phyloP scores from a whole-genome alignment of 2,888 invertebrate genomes.

The Muschampia plurimacula region DNA sequence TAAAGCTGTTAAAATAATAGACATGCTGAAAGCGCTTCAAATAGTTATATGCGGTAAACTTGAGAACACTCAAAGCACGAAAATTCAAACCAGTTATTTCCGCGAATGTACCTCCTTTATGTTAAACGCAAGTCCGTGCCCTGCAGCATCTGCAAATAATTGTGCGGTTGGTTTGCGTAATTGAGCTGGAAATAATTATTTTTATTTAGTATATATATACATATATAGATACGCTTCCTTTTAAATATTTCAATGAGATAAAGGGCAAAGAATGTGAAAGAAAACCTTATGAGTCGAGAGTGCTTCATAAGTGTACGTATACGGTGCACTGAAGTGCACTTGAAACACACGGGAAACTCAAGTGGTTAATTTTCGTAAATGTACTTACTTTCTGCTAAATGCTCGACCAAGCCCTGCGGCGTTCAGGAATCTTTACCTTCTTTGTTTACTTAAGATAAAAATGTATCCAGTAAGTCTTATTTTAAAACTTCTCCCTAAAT shows the following conservation, averaged over 20 bases:
- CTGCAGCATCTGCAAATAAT: not conserved
- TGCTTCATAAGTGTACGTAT: conserved; percentile 3
- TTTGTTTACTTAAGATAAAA: conserved; percentile 21
- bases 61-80: not conserved
- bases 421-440: conserved; percentile 8
- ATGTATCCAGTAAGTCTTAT: not conserved
- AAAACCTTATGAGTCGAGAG: conserved; percentile 1
- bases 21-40: not conserved
- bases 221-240: not conserved
- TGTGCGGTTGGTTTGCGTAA: not conserved
- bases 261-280: not conserved
- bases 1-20: not conserved
- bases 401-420: conserved; percentile 14
- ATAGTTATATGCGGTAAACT: not conserved
- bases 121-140: not conserved
- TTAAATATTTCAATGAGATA: not conserved
- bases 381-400: conserved; percentile 48
- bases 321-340: conserved; percentile 23
- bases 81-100: not conserved
- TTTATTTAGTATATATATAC: not conserved
- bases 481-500: conserved; percentile 42
- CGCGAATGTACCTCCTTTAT: not conserved
- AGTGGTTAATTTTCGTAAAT: conserved; percentile 53
- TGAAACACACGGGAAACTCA: conserved; percentile 48
- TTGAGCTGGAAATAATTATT: not conserved